Evolutionary conservation across 2,113 vertebrate genomes (phyloP).

Genomic region (Thomomys bottae): DNA sequence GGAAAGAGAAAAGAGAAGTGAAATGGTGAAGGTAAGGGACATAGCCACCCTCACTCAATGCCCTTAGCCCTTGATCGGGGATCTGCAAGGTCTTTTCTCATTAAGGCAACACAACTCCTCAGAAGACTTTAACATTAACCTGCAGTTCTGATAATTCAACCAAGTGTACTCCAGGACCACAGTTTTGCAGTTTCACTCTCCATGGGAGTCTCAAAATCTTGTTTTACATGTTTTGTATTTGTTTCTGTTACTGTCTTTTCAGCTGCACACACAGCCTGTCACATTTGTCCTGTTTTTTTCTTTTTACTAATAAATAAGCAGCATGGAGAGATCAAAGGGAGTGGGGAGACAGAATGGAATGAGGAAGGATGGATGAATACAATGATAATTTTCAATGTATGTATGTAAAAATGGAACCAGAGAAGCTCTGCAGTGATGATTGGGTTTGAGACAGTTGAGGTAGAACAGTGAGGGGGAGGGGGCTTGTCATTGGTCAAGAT

Average conservation of each 20-base stretch:
- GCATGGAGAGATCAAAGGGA: too few species aligned
- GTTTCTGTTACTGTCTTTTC: background rate
- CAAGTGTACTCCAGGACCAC: background rate
- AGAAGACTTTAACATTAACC: background rate
- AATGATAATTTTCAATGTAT: too few species aligned
- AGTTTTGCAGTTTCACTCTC: background rate
- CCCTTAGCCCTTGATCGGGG: background rate
- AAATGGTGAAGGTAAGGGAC: background rate
- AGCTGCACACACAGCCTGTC: background rate
- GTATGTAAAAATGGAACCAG: too few species aligned
- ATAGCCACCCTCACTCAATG: background rate
- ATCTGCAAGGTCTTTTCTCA: background rate
- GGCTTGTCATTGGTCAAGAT: too few species aligned
- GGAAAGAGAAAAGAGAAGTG: background rate
- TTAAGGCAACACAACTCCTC: background rate
- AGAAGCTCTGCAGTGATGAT: too few species aligned
- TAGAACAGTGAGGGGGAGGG: too few species aligned
- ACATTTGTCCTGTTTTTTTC: background rate
- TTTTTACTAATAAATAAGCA: background rate
- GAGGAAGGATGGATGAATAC: too few species aligned
- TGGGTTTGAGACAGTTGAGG: too few species aligned
- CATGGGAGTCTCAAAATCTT: background rate
- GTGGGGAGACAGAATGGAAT: too few species aligned
- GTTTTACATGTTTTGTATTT: background rate
- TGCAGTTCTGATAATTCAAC: background rate